These are phyloP conservation scores for Actinostola sp. DNA, from an alignment of 92 coral and sea anemone genomes.

Conservation along the genomic window DNA sequence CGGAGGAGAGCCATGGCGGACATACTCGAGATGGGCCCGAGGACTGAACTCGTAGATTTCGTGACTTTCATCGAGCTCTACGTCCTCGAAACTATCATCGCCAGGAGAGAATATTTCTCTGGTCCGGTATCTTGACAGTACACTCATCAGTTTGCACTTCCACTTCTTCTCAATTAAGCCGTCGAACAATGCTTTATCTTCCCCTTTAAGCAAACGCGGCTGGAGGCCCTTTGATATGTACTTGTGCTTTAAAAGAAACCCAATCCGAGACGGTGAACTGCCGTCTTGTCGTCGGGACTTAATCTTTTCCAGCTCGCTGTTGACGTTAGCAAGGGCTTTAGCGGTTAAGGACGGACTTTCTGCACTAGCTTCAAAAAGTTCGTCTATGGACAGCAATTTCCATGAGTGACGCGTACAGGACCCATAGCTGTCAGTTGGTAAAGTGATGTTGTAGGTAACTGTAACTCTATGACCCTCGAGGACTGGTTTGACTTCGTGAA, in stretches of 20 bases:
- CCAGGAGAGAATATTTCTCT: slow-evolving; percentile 12
- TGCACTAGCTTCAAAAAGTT: slow-evolving; percentile 52
- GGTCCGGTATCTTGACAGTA: slow-evolving; percentile 52
- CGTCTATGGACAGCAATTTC: slow-evolving; percentile 9
- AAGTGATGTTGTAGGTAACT: slow-evolving; percentile 47
- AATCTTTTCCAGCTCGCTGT: slow-evolving; percentile 50
- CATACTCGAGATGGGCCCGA: not conserved
- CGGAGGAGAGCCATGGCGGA: too few species aligned
- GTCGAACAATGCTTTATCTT: slow-evolving; percentile 55
- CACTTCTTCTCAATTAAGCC: slow-evolving; percentile 46
- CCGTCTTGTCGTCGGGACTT: not conserved
- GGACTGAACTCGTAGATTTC: slow-evolving; percentile 47
- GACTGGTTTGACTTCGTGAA: slow-evolving; percentile 62
- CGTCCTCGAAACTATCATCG: slow-evolving; percentile 28
- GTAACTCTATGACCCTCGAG: slow-evolving; percentile 53
- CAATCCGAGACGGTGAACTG: slow-evolving; percentile 32
- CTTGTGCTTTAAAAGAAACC: slow-evolving; percentile 63
- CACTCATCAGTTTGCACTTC: slow-evolving; percentile 54
- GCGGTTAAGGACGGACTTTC: slow-evolving; percentile 44
- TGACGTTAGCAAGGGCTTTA: slow-evolving; percentile 41
- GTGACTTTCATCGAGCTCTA: slow-evolving; percentile 54
- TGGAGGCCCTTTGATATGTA: slow-evolving; percentile 49
- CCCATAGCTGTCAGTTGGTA: not conserved
- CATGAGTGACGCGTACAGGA: not conserved
- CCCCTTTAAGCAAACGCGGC: slow-evolving; percentile 59